Base-by-base conservation (phyloP, 2,113 vertebrate species). In the Hippocampus guttulatus region DNA sequence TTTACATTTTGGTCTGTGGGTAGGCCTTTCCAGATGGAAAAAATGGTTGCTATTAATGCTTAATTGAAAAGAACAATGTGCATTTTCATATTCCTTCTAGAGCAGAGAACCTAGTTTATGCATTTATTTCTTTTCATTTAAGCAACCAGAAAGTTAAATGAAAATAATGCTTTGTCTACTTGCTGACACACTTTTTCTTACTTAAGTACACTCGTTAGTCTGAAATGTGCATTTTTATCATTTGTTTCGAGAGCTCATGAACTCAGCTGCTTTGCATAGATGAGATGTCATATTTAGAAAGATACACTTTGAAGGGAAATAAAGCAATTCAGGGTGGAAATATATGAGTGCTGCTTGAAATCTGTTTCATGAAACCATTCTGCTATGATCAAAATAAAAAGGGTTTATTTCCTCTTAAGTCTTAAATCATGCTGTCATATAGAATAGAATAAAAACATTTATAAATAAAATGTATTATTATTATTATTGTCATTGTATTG, bases 11-110 rank as follows among this genome's bases (percentile, higher is more conserved):
- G 8, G 9, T 68, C 2, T 62, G 38, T 25, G 6, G 10, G 38
- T 27, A 52, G 14, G 11, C 25, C 5, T 64, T 49, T 58, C 38
- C 67, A 70, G 51, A 58, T 41, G 52, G 15, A 75, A 63, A 57
- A 51, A 38, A 38, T 23, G 21, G n/a, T 65, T 47, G 23, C 47
- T 65, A 16, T 65, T 25, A 18, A 61, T 33, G 41, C 14, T 65
- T 47, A 43, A 27, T 55, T 8, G 40, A 12, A 55, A 66, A 23
- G n/a, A 47, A 25, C 25, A 51, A 65, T 43, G 3, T 38, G 11
- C 4, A 43, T 62, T 5, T 25, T 67, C 51, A 51, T n/a, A 40
- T 20, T 49, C 5, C 54, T 45, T 33, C 25, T 58, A 54, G 9
- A 54, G 20, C 38, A 33, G 27, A 67, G 16, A 52, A 38, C 47